These are phyloP conservation scores for Epinephelus coioides DNA, from an alignment of 2,797 vertebrate species.

Conservation along the genomic window DNA sequence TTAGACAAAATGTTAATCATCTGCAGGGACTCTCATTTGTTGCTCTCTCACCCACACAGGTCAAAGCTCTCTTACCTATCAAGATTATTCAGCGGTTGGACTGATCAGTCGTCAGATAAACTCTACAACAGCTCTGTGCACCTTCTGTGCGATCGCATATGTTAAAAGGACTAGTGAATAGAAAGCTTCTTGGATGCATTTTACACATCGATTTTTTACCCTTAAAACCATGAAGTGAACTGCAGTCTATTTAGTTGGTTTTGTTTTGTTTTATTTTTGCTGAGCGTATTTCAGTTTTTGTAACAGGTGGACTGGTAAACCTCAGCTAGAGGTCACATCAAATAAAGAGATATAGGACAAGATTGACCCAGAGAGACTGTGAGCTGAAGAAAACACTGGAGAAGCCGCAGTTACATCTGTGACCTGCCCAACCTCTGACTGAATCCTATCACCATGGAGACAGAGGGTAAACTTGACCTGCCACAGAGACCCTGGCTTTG, in stretches of 20 bases:
- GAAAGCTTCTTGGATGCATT: neutral
- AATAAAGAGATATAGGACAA: neutral
- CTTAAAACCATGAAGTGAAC: no score
- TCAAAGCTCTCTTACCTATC: neutral
- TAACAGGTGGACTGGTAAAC: neutral
- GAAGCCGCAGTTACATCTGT: neutral
- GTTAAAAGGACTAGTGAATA: neutral
- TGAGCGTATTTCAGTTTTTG: no score
- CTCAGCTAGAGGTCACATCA: neutral
- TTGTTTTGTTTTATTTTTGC: neutral
- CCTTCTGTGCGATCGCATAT: neutral
- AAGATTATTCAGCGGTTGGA: neutral
- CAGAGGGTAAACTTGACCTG: constrained; percentile 40
- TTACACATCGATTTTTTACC: neutral
- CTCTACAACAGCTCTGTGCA: neutral
- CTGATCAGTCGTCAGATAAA: neutral
- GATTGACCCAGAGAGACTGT: neutral
- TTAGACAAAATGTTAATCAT: neutral
- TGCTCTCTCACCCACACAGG: no score
- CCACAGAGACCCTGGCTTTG: neutral
- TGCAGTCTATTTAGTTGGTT: no score
- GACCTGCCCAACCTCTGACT: constrained; percentile 1
- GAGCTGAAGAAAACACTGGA: neutral
- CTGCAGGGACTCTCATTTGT: neutral
- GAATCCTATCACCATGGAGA: constrained; percentile 38